Percentiles rank a stretch among this genome's conserved stretches.
Evolutionary conservation across 2,797 vertebrate species (phyloP).

Genomic region (Muraenolepis orangiensis): DNA sequence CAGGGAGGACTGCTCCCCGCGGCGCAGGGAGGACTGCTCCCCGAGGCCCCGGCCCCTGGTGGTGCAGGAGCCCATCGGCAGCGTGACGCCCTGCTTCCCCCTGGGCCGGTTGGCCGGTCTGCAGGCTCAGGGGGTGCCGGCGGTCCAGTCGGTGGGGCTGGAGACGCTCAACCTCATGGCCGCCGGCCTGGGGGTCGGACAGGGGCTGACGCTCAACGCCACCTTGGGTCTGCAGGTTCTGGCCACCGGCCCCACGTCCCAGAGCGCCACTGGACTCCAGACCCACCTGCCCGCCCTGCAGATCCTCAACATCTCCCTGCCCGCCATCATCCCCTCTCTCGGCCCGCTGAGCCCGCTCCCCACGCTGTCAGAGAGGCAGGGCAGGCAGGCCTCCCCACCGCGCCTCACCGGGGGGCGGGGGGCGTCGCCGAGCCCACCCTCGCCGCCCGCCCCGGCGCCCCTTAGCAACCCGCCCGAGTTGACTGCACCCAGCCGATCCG

Average conservation of each 20-base stretch:
- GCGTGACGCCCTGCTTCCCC: conserved; percentile 85
- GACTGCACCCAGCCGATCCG: not conserved
- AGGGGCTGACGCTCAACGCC: conserved; percentile 86
- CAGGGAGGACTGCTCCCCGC: conserved; percentile 41
- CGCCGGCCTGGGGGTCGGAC: conserved; percentile 76
- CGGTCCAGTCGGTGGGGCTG: conserved; percentile 81
- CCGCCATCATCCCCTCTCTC: conserved; percentile 85
- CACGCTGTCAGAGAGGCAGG: conserved; percentile 43
- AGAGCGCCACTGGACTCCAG: conserved; percentile 74
- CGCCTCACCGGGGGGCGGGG: conserved; percentile 8
- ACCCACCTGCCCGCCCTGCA: conserved; percentile 84
- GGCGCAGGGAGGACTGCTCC: conserved; percentile 39
- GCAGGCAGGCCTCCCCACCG: conserved; percentile 46
- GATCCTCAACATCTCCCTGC: conserved; percentile 91
- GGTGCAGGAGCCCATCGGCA: conserved; percentile 78
- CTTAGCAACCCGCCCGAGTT: conserved; percentile 27
- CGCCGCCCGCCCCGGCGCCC: conserved; percentile 12
- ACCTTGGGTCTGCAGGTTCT: conserved; percentile 89
- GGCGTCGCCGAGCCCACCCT: not conserved
- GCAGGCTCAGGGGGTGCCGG: conserved; percentile 76
- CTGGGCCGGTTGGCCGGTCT: conserved; percentile 83
- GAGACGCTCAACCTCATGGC: conserved; percentile 88
- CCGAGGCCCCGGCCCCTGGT: conserved; percentile 60
- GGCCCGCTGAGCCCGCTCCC: conserved; percentile 72
- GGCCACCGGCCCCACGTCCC: conserved; percentile 74